Evolutionary conservation across 2,113 vertebrate species (phyloP).

Genomic region (Arizona elegans): DNA sequence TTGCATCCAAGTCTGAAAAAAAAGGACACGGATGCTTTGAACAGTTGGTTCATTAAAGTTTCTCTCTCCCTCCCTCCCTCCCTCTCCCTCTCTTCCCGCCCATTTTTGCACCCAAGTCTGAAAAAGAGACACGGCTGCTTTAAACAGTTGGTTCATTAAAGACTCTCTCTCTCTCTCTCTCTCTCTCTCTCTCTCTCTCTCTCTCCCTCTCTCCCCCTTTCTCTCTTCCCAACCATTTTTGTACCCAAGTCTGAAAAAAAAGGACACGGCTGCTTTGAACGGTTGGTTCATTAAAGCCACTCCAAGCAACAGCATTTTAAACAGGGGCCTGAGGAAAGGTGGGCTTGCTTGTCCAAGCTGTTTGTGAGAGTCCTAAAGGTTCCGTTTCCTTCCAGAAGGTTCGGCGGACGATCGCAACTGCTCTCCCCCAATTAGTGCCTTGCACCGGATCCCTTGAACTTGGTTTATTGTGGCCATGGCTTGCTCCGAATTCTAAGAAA

Average conservation of each 20-base stretch:
- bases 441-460: background rate
- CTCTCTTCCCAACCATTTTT: too few species aligned
- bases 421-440: background rate
- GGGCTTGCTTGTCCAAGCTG: background rate
- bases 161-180: too few species aligned
- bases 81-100: too few species aligned
- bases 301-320: background rate
- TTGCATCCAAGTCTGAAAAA: too few species aligned
- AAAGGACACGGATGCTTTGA: too few species aligned
- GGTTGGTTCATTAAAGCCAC: background rate
- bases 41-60: too few species aligned
- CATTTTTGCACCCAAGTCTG: too few species aligned
- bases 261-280: background rate
- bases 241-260: background rate
- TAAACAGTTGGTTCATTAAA: too few species aligned
- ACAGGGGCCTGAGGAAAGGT: background rate
- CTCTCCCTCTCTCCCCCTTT: rapidly evolving
- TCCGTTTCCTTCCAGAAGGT: too few species aligned
- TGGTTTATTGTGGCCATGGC: background rate
- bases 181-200: too few species aligned
- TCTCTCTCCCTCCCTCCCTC: too few species aligned
- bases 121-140: too few species aligned
- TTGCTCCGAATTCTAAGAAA: background rate
- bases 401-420: background rate
- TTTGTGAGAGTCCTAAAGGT: background rate